Evolutionary conservation across 2,888 invertebrate species (phyloP), one percentile per base, ranked within the genome.

Genomic region (Erebia ligea): DNA sequence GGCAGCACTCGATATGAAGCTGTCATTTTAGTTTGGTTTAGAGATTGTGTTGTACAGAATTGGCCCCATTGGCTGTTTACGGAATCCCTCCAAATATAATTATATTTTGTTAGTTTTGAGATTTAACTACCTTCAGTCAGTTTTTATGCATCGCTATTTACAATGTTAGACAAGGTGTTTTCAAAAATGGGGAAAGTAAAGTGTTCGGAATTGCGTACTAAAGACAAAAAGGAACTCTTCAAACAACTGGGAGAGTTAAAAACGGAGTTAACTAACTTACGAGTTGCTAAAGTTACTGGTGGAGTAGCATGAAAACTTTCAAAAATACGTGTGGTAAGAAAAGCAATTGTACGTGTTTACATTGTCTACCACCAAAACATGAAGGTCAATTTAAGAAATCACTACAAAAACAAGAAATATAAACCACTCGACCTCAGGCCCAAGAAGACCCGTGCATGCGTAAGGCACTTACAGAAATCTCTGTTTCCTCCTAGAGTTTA

Each of bases 281-380:
- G 99, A 80, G 99, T 99, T 73, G 98, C 99, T 15, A 99, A 99
- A 94, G 99, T 99, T 45, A 99, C 99, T 68, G 99, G 99, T 75
- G 99, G 99, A 83, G 99, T 99, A 74, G 98, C 99, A 25, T 99
- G 99, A 0, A 99, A 99, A 89, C 95, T 99, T 52, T 98, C 99
- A 11, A 99, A 99, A 94, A 99, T 99, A 83, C 98, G 98, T 76
- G 98, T 99, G 40, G 99, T 99, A 5, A 96, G 99, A 75, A 99
- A 99, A 94, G 99, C 99, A 13, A 99, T 99, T 82, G 99, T 99
- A 62, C 96, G 99, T 81, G 98, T 99, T 68, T 97, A 98, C 91
- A 99, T 99, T 93, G 99, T 99, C 79, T 99, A 99, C 96, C 97
- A 99, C 91, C 99, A 99, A 89, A 99, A 98, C 88, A 99, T 99